phyloP scores from a whole-genome alignment of 2,888 invertebrate species.

The Cheilosia scutellata region DNA sequence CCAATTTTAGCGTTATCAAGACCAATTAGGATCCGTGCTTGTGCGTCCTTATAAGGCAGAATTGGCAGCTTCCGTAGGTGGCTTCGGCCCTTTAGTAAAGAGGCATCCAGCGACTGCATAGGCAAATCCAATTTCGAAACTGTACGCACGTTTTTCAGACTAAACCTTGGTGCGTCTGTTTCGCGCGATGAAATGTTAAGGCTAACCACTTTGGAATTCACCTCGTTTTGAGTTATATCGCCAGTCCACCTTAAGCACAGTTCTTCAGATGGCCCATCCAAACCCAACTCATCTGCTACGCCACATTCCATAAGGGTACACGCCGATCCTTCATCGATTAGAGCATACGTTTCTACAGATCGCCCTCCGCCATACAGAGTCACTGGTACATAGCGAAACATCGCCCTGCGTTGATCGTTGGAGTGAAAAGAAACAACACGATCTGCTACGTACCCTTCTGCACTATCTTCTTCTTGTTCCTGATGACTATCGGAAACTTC shows the following conservation, averaged over 20 bases:
- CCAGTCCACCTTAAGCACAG: conserved; percentile 68
- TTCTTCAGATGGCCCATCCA: conserved; percentile 49
- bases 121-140: conserved; percentile 53
- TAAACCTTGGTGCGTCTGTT: conserved; percentile 21
- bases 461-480: neutral
- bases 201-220: conserved; percentile 46
- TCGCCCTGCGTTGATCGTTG: neutral
- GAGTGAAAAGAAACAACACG: conserved; percentile 25
- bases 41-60: conserved; percentile 38
- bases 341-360: conserved; percentile 62
- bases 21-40: conserved; percentile 51
- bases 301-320: conserved; percentile 58
- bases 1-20: conserved; percentile 49
- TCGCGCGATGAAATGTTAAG: conserved; percentile 43
- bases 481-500: neutral
- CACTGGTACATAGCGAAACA: conserved; percentile 53
- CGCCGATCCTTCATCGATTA: conserved; percentile 68
- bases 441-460: neutral
- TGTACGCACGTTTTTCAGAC: conserved; percentile 60
- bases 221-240: conserved; percentile 69
- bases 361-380: conserved; percentile 20
- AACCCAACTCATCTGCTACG: conserved; percentile 43
- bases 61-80: conserved; percentile 29
- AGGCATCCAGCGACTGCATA: conserved; percentile 29
- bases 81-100: neutral